A percentile compares a stretch with the other conserved stretches of the same genome.
phyloP scores from a whole-genome alignment of 2,888 invertebrate genomes.

The Galerucella nymphaeae region DNA sequence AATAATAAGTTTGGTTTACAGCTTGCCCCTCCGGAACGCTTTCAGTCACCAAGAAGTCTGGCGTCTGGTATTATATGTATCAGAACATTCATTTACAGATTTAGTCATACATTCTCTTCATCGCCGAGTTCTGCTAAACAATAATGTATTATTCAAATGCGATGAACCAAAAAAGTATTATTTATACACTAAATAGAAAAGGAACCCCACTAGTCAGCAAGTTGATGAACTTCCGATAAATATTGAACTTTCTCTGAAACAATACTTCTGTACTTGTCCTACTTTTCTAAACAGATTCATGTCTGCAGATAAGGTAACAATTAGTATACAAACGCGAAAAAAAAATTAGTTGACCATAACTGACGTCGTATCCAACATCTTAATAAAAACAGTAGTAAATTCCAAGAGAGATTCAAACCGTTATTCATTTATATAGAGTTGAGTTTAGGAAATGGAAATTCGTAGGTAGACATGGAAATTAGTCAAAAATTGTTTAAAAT shows the following conservation, averaged over 20 bases:
- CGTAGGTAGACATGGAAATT: no score
- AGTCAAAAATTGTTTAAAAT: no score
- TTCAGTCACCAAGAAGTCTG: no score
- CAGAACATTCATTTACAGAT: no score
- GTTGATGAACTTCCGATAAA: slow-evolving; percentile 32
- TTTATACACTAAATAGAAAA: slow-evolving; percentile 18
- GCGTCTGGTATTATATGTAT: no score
- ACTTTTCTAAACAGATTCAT: slow-evolving; percentile 29
- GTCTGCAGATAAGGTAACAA: slow-evolving; percentile 19
- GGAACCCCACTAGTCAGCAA: slow-evolving; percentile 17
- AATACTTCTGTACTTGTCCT: slow-evolving; percentile 35
- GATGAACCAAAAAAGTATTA: slow-evolving; percentile 6
- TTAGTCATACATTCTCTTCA: background rate
- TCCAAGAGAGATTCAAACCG: no score
- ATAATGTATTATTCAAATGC: slow-evolving; percentile 3
- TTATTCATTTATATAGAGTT: no score
- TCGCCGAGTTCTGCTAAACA: background rate
- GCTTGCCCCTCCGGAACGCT: no score
- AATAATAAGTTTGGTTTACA: no score
- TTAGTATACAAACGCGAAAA: slow-evolving; percentile 23
- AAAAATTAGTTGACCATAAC: slow-evolving; percentile 31
- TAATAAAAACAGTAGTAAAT: background rate
- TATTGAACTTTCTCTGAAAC: slow-evolving; percentile 34
- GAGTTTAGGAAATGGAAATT: no score
- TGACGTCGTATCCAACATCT: background rate